Evolutionary conservation across 2,797 vertebrate genomes (phyloP), one percentile per base, ranked within the genome.

Genomic region (Gymnocypris eckloni): DNA sequence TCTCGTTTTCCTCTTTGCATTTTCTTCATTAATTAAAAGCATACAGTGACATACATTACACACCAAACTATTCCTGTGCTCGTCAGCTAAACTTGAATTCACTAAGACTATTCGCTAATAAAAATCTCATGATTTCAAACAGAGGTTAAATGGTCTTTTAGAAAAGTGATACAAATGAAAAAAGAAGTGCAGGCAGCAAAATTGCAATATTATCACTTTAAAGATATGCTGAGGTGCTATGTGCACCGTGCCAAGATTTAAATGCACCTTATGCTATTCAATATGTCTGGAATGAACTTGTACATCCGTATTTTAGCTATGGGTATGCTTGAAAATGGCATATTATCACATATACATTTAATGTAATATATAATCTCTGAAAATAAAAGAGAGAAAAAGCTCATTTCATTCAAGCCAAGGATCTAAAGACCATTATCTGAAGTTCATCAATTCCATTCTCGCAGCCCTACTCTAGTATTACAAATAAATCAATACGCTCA

Each of bases 401-500:
- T n/a, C 71, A 56, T 20, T 77, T 59, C 48, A 78, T 43, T 70
- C 33, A 84, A 56, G 9, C 33, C 18, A 45, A 59, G 15, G 61
- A 73, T 75, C 71, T 83, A 50, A 37, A 83, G 54, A 75, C 71
- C 71, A 83, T 45, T 83, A 76, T 84, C 22, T 67, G 45, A 84
- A 77, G 72, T 84, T 84, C 52, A 84, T 84, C 64, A 77, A 71
- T 50, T 79, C 45, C 4, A 67, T 59, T 79, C 66, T 59, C 25
- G 50, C 75, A 70, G n/a, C 41, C 48, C 73, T 67, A 66, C 83
- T 78, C 37, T 56, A n/a, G 75, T 78, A 84, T 84, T 79, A 84
- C 79, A 67, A 84, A 79, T 70, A 84, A 84, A 79, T 84, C 75
- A 84, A 84, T 84, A 79, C 12, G 4, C 37, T 79, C 45, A 67